Percentiles rank a stretch among this genome's conserved stretches.
These are phyloP conservation scores for Scophthalmus maximus DNA, from an alignment of 2,113 vertebrate genomes.

Conservation along the genomic window DNA sequence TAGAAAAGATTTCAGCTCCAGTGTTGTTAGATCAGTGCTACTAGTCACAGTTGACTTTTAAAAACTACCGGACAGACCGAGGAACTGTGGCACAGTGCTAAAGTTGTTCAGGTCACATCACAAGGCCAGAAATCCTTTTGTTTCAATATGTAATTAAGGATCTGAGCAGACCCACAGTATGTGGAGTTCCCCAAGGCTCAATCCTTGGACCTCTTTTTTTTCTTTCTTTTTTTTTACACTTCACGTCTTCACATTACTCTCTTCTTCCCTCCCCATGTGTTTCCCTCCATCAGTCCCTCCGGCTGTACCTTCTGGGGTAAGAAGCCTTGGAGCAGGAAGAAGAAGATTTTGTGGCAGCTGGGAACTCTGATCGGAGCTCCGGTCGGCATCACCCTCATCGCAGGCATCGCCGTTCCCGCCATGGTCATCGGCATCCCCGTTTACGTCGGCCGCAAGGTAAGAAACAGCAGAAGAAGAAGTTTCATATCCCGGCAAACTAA, in stretches of 20 bases:
- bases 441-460: conserved; percentile 96
- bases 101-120: too few species aligned
- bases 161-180: background rate
- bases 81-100: too few species aligned
- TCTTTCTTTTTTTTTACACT: too few species aligned
- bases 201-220: background rate
- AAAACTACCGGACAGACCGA: too few species aligned
- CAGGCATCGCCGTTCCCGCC: conserved; percentile 96
- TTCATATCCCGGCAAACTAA: too few species aligned
- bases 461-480: conserved; percentile 13
- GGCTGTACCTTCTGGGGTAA: conserved; percentile 99
- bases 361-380: conserved; percentile 97
- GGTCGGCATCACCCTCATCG: conserved; percentile 96
- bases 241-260: too few species aligned
- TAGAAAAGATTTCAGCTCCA: background rate
- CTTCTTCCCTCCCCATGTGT: background rate
- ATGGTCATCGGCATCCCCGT: conserved; percentile 99
- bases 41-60: too few species aligned
- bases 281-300: conserved; percentile 87
- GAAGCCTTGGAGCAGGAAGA: conserved; percentile 99
- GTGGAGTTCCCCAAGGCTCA: background rate
- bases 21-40: too few species aligned
- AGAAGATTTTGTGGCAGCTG: conserved; percentile 99
- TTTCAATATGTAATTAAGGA: background rate
- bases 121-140: background rate